phyloP scores from a whole-genome alignment of 1,140 invertebrate genomes.

The Apis cerana region DNA sequence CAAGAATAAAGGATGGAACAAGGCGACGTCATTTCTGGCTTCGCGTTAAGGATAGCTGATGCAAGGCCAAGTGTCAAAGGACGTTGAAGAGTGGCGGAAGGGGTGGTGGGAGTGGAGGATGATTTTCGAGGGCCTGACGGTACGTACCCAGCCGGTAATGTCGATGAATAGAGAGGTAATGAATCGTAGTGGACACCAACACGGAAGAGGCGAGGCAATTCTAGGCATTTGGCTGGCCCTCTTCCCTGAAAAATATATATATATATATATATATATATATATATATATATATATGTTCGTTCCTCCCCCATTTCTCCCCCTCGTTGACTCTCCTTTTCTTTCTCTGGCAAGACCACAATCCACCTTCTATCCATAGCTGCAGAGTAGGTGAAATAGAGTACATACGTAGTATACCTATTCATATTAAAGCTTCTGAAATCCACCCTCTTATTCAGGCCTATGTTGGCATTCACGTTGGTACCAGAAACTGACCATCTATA shows the following conservation, averaged over 20 bases:
- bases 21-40: neutral
- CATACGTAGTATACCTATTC: constrained; percentile 47
- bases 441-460: constrained; percentile 40
- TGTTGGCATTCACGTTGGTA: constrained; percentile 33
- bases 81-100: constrained; percentile 50
- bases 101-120: constrained; percentile 21
- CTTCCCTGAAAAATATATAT: constrained; percentile 74
- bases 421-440: constrained; percentile 52
- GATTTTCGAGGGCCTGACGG: constrained; percentile 62
- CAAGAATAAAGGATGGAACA: neutral
- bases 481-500: constrained; percentile 40
- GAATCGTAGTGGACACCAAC: constrained; percentile 80
- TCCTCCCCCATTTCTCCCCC: neutral
- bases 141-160: constrained; percentile 65
- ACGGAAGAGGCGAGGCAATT: constrained; percentile 80
- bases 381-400: constrained; percentile 29
- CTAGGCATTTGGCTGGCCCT: constrained; percentile 72
- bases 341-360: constrained; percentile 19
- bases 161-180: constrained; percentile 81
- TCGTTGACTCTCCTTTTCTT: neutral
- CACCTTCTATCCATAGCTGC: constrained; percentile 23
- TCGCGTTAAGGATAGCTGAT: constrained; percentile 33
- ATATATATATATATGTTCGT: neutral
- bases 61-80: constrained; percentile 49
- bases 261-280: constrained; percentile 33